Percentiles rank a stretch among this genome's conserved stretches.
These are phyloP conservation scores for Tetragonula carbonaria DNA, from an alignment of 2,888 invertebrate species.

Conservation along the genomic window DNA sequence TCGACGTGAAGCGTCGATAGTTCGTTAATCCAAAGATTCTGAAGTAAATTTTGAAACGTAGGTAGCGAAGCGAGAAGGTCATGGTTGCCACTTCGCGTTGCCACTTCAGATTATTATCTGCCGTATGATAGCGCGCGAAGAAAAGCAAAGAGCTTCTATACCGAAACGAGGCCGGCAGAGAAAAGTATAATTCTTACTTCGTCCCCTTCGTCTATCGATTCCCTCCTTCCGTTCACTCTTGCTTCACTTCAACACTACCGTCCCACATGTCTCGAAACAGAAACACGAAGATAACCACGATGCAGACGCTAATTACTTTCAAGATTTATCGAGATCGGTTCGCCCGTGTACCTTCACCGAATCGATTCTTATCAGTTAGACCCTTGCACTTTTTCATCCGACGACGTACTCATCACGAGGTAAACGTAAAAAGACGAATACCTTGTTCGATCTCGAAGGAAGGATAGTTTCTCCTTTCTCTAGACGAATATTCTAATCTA, in stretches of 20 bases:
- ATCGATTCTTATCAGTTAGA: constrained; percentile 60
- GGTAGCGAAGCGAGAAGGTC: neutral
- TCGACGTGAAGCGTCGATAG: neutral
- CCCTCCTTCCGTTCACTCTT: neutral
- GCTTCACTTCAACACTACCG: constrained; percentile 23
- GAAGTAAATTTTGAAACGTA: constrained; percentile 17
- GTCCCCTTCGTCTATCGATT: constrained; percentile 50
- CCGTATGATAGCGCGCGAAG: constrained; percentile 43
- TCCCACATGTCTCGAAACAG: constrained; percentile 21
- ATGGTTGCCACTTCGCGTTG: too few species aligned
- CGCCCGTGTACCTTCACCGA: neutral
- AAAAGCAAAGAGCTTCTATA: constrained; percentile 60
- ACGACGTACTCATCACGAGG: neutral
- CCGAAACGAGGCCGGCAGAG: constrained; percentile 45
- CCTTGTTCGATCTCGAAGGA: neutral
- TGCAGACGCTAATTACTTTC: constrained; percentile 62
- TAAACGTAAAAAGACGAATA: too few species aligned
- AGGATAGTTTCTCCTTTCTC: neutral
- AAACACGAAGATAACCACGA: constrained; percentile 44
- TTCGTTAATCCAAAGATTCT: constrained; percentile 11
- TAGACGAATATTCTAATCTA: neutral
- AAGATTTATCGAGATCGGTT: constrained; percentile 62
- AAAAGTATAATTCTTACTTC: constrained; percentile 65
- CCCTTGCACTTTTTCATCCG: neutral
- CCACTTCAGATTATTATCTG: neutral